Evolutionary conservation across 2,113 vertebrate genomes (phyloP), one percentile per base, ranked within the genome.

Genomic region (Dryoscopus gambensis): DNA sequence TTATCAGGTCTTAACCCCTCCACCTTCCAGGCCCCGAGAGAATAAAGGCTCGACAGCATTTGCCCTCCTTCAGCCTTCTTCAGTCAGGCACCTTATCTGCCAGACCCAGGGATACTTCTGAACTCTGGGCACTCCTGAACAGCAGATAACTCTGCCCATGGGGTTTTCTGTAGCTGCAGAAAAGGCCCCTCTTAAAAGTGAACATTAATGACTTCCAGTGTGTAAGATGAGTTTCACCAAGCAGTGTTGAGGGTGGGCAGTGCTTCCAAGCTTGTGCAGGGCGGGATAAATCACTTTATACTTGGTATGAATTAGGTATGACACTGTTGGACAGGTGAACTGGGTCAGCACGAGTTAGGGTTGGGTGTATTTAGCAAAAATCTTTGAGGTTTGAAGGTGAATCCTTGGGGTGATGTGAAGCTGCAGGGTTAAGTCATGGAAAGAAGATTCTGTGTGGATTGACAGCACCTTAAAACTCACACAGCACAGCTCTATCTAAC

Each of bases 1-100:
- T 90, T 88, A 83, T 85, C 78, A 62, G 70, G 39, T 69, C 27
- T 89, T 87, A 91, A 93, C 87, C 84, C 78, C 27, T 90, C 17
- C 21, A 24, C 70, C 94, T 87, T 79, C 63, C 67, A 87, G 84
- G 21, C 42, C 94, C 40, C 5, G 13, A 37, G 40, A 95, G 59
- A 90, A 93, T 8, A 49, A 35, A 2, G 2, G 20, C 39, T 91
- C 42, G 49, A 76, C 31, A 93, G 44, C 57, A 13, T 84, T 84
- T 0, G 0, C 67, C 50, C 62, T 87, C 23, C 37, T 68, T 77
- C 40, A 40, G 28, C 22, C 40, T 73, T 71, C 62, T 59, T 68
- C 53, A 56, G 28, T 15, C 62, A 77, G 50, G 23, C 17, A 23
- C 17, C 33, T 91, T 33, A 52, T 40, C 78, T 91, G 42, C 39